Percentiles rank a stretch among this genome's conserved stretches.
These are phyloP conservation scores for Metopolophium dirhodum DNA, from an alignment of 1,140 invertebrate species.

Conservation along the genomic window DNA sequence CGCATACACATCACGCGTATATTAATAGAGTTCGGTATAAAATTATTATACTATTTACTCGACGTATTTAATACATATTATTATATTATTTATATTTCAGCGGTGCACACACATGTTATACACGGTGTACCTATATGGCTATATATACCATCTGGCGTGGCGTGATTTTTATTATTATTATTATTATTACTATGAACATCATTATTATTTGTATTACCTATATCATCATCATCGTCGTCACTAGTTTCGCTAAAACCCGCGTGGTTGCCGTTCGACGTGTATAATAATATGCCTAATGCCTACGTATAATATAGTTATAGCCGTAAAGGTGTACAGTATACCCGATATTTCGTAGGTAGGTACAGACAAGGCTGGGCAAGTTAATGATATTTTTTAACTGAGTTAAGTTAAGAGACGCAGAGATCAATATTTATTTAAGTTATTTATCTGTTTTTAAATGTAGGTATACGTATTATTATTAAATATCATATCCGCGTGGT, in stretches of 20 bases:
- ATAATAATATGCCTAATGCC: not conserved
- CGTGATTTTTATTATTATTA: not conserved
- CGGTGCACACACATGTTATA: not conserved
- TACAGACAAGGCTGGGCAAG: not conserved
- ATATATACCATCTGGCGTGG: not conserved
- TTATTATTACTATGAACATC: not conserved
- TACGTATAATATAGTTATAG: not conserved
- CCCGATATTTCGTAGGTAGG: not conserved
- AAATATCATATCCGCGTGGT: not conserved
- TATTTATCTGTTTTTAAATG: not conserved
- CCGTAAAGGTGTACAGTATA: not conserved
- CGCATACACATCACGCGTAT: not conserved
- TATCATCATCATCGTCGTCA: not conserved
- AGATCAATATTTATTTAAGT: not conserved
- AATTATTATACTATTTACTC: not conserved
- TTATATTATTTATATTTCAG: constrained; percentile 14
- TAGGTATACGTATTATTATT: not conserved
- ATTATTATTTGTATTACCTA: not conserved
- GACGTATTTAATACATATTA: not conserved
- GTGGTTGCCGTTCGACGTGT: not conserved
- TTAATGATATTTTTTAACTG: not conserved
- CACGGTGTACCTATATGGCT: not conserved
- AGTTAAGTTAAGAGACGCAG: not conserved
- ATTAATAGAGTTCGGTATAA: not conserved
- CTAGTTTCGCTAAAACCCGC: not conserved